Evolutionary conservation across 2,888 invertebrate genomes (phyloP).

Genomic region (Bruchidius siliquastri): DNA sequence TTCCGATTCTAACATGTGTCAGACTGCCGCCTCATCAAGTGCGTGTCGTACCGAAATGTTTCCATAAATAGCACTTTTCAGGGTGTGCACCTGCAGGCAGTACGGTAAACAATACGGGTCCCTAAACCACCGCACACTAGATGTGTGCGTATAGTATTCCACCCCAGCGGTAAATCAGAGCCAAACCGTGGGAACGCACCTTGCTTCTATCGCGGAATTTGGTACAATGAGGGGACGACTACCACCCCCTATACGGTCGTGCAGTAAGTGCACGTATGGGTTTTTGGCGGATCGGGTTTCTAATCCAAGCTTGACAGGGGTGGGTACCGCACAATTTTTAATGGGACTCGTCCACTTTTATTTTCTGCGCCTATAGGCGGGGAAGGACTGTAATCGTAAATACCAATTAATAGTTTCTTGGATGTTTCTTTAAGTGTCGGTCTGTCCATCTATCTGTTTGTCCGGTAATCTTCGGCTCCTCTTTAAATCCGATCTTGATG

Average conservation of each 20-base stretch:
- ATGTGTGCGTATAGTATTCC: constrained; percentile 1
- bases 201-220: constrained; percentile 12
- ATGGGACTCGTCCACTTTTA: no score
- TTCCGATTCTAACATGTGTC: background rate
- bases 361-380: no score
- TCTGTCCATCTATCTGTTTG: no score
- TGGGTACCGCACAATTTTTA: background rate
- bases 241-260: background rate
- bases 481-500: no score
- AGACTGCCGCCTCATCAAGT: background rate
- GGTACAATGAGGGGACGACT: background rate
- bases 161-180: constrained; percentile 16
- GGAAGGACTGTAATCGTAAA: no score
- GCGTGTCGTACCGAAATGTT: background rate
- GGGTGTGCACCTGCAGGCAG: background rate
- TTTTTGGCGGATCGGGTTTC: background rate
- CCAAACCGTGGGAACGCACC: constrained; percentile 22
- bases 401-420: no score
- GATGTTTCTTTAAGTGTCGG: no score
- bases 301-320: background rate
- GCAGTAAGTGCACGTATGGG: background rate
- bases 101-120: constrained; percentile 16
- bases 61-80: background rate
- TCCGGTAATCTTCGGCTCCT: no score
- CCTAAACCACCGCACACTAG: constrained; percentile 17